A percentile compares a stretch with the other conserved stretches of the same genome.
Conservation (phyloP, 1,140 invertebrate species). For the Cardiocondyla obscurior region DNA sequence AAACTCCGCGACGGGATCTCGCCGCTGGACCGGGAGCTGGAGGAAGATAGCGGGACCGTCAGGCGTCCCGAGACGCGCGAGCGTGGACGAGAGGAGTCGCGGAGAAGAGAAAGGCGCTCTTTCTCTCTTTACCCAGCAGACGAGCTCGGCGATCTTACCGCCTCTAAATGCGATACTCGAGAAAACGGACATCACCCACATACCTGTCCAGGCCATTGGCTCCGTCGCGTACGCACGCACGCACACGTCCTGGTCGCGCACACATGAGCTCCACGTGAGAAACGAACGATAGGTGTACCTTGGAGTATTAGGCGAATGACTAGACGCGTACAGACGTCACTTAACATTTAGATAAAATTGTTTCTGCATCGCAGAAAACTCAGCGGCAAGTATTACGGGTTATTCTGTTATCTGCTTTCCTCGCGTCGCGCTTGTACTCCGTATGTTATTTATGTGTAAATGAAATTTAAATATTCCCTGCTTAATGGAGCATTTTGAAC, state of each 20-base stretch:
- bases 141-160: slow-evolving; percentile 28
- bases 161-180: slow-evolving; percentile 43
- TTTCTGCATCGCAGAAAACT: background rate
- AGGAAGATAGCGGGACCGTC: slow-evolving; percentile 22
- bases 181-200: slow-evolving; percentile 54
- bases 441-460: background rate
- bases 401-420: background rate
- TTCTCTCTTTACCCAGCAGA: background rate
- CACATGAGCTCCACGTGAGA: background rate
- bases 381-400: background rate
- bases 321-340: background rate
- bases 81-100: no score
- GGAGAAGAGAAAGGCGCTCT: background rate
- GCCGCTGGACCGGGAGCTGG: background rate
- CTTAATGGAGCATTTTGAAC: background rate
- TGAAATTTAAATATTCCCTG: background rate
- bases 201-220: slow-evolving; percentile 49
- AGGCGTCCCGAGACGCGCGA: background rate
- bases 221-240: background rate
- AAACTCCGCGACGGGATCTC: background rate
- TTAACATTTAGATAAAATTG: background rate
- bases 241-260: background rate
- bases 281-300: background rate
- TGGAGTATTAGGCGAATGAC: background rate
- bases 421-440: background rate